Evolutionary conservation across 1,140 invertebrate genomes (phyloP).

Genomic region (Chrysomallon squamiferum): DNA sequence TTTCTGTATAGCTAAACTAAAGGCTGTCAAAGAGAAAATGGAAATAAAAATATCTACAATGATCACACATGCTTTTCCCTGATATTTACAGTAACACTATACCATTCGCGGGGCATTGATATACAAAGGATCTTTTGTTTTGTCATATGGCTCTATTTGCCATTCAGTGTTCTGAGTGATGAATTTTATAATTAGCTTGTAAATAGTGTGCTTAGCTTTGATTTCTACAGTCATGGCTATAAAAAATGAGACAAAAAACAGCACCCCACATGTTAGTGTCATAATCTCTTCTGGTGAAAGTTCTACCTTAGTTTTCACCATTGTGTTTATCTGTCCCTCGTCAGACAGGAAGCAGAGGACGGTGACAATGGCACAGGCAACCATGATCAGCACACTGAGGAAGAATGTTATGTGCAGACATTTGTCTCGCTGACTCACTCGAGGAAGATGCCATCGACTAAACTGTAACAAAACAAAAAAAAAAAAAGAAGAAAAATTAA

Average conservation of each 20-base stretch:
- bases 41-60: no score
- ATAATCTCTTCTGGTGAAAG: slow-evolving; percentile 66
- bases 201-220: slow-evolving; percentile 67
- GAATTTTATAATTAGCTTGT: slow-evolving; percentile 65
- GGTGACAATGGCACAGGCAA: slow-evolving; percentile 66
- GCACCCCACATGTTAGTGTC: slow-evolving; percentile 67
- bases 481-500: no score
- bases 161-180: slow-evolving; percentile 67
- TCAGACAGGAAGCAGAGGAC: slow-evolving; percentile 68
- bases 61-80: no score
- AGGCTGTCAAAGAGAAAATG: no score
- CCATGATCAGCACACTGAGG: slow-evolving; percentile 65
- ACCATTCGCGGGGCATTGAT: background rate
- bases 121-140: slow-evolving; percentile 38
- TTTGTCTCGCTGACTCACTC: slow-evolving; percentile 65
- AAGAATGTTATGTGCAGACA: slow-evolving; percentile 66
- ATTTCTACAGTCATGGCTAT: slow-evolving; percentile 70
- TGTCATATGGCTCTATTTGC: slow-evolving; percentile 67
- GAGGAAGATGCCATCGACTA: slow-evolving; percentile 64
- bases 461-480: slow-evolving; percentile 54
- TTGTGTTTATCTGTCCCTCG: slow-evolving; percentile 55
- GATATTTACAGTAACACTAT: no score
- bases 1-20: no score
- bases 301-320: slow-evolving; percentile 58
- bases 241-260: slow-evolving; percentile 69